These are phyloP conservation scores for Oryctes rhinoceros DNA, from an alignment of 1,140 invertebrate genomes.

Conservation along the genomic window DNA sequence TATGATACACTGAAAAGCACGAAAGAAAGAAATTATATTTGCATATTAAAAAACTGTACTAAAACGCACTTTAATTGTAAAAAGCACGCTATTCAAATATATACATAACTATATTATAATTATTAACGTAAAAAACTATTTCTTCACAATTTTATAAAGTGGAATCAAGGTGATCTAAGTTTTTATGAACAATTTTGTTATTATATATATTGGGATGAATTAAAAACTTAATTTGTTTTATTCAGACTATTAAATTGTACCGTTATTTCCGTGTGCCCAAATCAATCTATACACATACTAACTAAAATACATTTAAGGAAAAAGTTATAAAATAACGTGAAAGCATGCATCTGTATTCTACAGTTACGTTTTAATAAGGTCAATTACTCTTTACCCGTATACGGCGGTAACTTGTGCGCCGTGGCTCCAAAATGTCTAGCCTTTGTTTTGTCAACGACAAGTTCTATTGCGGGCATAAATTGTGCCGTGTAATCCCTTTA, in stretches of 20 bases:
- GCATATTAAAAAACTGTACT: no score
- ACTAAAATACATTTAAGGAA: no score
- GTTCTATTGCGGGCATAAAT: not conserved
- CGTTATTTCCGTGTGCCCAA: not conserved
- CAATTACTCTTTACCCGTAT: not conserved
- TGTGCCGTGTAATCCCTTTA: not conserved
- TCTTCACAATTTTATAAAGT: no score
- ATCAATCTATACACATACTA: no score
- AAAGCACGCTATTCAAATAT: no score
- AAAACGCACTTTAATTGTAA: no score
- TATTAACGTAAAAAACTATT: no score
- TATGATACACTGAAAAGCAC: no score
- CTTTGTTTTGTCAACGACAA: conserved; percentile 2
- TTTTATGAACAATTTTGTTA: no score
- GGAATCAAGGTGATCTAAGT: no score
- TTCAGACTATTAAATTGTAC: not conserved
- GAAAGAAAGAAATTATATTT: no score
- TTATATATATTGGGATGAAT: not conserved
- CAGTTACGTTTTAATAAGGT: not conserved
- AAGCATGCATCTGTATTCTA: not conserved
- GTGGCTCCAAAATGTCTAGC: not conserved
- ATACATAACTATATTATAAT: no score
- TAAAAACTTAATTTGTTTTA: not conserved
- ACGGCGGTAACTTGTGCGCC: not conserved
- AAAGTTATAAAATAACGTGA: not conserved